Evolutionary conservation across 2,797 vertebrate species (phyloP), one percentile per base, ranked within the genome.

Genomic region (Heliangelus exortis): DNA sequence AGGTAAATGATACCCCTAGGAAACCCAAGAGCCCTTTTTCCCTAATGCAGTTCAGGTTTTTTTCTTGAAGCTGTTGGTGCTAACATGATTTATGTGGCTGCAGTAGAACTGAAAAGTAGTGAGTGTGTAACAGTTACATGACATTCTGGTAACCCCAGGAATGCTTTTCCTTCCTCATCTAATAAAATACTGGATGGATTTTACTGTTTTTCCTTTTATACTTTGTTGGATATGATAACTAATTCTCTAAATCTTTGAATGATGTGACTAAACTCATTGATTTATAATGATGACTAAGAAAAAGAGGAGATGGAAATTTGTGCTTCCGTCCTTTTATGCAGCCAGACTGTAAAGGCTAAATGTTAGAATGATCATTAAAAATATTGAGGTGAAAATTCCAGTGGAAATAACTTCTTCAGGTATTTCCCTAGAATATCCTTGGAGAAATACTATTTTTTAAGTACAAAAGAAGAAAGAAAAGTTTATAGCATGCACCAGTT

Each of bases 341-440:
- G 43, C 13, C 54, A 84, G 50, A 61, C 8, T 68, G 6, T 43
- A 77, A 93, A 95, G 62, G 12, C 6, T 63, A 75, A 78, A 71
- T 84, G 26, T 86, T 63, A 89, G 54, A 85, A 88, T 26, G 92
- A 91, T 73, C 84, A 41, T 34, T 77, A 36, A 85, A 90, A 88
- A 89, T 80, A 76, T 25, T 71, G 72, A 90, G 47, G 39, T 66
- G 76, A 90, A 89, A 92, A 89, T 76, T 94, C 19, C 2, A 5
- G 13, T 10, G 21, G 20, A 77, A 86, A 86, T 69, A 59, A 75
- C 7, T 58, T 92, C 21, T 53, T 87, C 11, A 55, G 51, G 5
- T 17, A 51, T 63, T 69, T 72, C n/a, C 13, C 14, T 87, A 19
- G 77, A 67, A 12, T 74, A 48, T 48, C 12, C 22, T 79, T 67